Evolutionary conservation across 2,888 invertebrate genomes (phyloP).

Genomic region (Parapristionchus giblindavisi): DNA sequence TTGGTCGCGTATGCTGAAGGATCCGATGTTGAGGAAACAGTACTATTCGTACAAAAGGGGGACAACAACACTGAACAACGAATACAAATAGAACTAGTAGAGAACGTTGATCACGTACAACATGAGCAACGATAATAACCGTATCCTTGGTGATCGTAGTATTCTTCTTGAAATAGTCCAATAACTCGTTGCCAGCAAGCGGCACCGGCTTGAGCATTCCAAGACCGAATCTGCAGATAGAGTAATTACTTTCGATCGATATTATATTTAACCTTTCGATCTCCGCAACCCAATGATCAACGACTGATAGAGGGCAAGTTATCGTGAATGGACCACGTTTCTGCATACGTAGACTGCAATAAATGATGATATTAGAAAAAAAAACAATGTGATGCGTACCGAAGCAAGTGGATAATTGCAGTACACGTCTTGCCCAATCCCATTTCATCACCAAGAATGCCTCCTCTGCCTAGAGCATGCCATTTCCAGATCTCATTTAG

Average conservation of each 20-base stretch:
- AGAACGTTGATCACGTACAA: background rate
- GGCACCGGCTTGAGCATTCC: conserved; percentile 7
- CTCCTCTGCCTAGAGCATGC: conserved; percentile 29
- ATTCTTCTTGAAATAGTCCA: background rate
- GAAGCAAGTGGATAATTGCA: conserved; percentile 17
- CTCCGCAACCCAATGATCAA: conserved; percentile 25
- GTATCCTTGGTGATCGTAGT: conserved; percentile 3
- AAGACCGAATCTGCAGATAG: background rate
- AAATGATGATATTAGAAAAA: background rate
- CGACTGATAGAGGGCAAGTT: conserved; percentile 18
- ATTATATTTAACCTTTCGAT: conserved; percentile 13
- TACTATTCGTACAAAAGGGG: too few relatives aligned
- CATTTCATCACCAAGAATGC: conserved; percentile 37
- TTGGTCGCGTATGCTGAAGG: too few relatives aligned
- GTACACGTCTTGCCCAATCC: conserved; percentile 35
- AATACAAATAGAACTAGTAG: too few relatives aligned
- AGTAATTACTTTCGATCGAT: background rate
- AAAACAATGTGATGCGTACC: background rate
- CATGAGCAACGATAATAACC: background rate
- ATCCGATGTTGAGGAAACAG: too few relatives aligned
- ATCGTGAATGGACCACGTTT: conserved; percentile 20
- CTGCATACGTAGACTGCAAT: conserved; percentile 11
- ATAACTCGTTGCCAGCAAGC: background rate
- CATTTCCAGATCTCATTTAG: conserved; percentile 14
- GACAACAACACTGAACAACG: too few relatives aligned